These are phyloP conservation scores for Apoderus coryli DNA, from an alignment of 2,888 invertebrate genomes.

Conservation along the genomic window DNA sequence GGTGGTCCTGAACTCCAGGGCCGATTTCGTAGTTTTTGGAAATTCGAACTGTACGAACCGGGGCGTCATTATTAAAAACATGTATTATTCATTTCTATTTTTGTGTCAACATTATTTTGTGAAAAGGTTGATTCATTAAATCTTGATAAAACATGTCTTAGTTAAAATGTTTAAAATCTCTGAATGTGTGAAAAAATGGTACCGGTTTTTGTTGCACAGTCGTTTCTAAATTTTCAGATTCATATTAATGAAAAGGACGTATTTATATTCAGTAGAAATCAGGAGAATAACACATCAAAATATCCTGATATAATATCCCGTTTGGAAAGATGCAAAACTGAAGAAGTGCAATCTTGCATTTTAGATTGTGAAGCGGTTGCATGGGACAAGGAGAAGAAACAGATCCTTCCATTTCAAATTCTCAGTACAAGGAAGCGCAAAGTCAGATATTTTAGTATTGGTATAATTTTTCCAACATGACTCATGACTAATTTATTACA, in stretches of 20 bases:
- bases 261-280: constrained; percentile 87
- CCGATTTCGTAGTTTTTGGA: too few species aligned
- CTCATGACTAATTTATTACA: constrained; percentile 22
- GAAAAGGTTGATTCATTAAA: too few species aligned
- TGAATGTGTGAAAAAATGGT: too few species aligned
- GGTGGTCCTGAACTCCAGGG: too few species aligned
- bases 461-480: background rate
- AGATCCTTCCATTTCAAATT: constrained; percentile 92
- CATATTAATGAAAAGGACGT: constrained; percentile 59
- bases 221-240: constrained; percentile 38
- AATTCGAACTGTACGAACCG: too few species aligned
- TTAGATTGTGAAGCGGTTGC: constrained; percentile 96
- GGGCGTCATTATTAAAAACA: too few species aligned
- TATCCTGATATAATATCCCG: constrained; percentile 86
- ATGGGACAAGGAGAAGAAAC: constrained; percentile 75
- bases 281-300: constrained; percentile 85
- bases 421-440: constrained; percentile 91
- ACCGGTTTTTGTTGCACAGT: background rate
- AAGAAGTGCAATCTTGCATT: constrained; percentile 63
- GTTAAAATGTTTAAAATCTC: too few species aligned
- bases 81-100: too few species aligned
- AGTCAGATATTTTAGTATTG: constrained; percentile 32
- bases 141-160: too few species aligned
- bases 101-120: too few species aligned
- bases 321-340: constrained; percentile 42